A percentile compares a stretch with the other conserved stretches of the same genome.
Evolutionary conservation across 1,140 invertebrate genomes (phyloP).

Genomic region (Tachypleus tridentatus): DNA sequence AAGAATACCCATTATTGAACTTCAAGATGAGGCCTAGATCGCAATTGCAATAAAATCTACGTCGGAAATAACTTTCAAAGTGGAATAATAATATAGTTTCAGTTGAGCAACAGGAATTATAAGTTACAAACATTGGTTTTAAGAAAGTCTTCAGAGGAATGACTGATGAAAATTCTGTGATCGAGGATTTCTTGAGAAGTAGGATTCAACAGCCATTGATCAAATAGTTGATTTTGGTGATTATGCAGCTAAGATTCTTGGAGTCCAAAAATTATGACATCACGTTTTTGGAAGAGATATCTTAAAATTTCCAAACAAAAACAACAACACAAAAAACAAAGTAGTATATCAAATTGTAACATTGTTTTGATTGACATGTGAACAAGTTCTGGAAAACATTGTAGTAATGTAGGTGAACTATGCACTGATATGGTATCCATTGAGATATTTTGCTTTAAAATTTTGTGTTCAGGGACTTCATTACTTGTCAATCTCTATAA

Average conservation of each 20-base stretch:
- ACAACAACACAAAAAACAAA: no score
- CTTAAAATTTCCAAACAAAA: no score
- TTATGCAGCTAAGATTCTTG: slow-evolving; percentile 72
- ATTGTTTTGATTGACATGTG: no score
- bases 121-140: slow-evolving; percentile 3
- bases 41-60: slow-evolving; percentile 76
- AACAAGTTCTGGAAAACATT: no score
- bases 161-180: slow-evolving; percentile 37
- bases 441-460: no score
- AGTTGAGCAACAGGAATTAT: slow-evolving; percentile 19
- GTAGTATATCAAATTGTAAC: no score
- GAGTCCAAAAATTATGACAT: slow-evolving; percentile 42
- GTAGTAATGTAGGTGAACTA: no score
- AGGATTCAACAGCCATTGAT: slow-evolving; percentile 72
- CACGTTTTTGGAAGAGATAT: no score
- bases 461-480: no score
- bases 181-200: slow-evolving; percentile 80
- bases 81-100: slow-evolving; percentile 7
- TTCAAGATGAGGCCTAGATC: slow-evolving; percentile 53
- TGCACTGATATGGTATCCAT: no score
- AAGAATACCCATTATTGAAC: slow-evolving; percentile 19
- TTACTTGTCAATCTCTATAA: no score
- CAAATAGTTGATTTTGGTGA: slow-evolving; percentile 66
- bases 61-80: slow-evolving; percentile 10
- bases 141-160: slow-evolving; percentile 13